phyloP scores from a whole-genome alignment of 1,140 invertebrate species.

The Anthonomus grandis region DNA sequence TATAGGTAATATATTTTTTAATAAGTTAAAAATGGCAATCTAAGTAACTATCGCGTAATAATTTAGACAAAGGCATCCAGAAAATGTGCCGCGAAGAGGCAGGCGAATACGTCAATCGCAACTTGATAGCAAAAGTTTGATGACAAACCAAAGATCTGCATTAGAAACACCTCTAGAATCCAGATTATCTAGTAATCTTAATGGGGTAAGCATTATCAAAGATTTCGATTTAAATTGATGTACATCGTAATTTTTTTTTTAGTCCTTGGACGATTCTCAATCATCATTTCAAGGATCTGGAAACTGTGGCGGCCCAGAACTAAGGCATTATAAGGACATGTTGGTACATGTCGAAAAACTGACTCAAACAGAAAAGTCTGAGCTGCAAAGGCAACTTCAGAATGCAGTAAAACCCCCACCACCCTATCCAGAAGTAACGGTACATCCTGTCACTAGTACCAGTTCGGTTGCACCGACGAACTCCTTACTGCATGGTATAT shows the following conservation, averaged over 20 bases:
- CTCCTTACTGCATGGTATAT: slow-evolving; percentile 70
- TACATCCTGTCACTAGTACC: slow-evolving; percentile 62
- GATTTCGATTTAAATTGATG: background rate
- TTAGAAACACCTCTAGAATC: background rate
- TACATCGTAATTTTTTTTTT: slow-evolving; percentile 3
- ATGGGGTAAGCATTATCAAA: slow-evolving; percentile 3
- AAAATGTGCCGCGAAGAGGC: slow-evolving; percentile 63
- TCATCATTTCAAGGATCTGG: slow-evolving; percentile 55
- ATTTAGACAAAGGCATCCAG: slow-evolving; percentile 63
- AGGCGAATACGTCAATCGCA: slow-evolving; percentile 58
- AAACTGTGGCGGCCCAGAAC: slow-evolving; percentile 34
- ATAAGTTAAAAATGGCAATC: background rate
- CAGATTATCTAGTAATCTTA: background rate
- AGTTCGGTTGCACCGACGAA: slow-evolving; percentile 52
- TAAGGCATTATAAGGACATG: slow-evolving; percentile 69
- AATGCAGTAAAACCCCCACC: slow-evolving; percentile 51
- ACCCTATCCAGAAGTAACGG: slow-evolving; percentile 73
- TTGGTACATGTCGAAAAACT: slow-evolving; percentile 72
- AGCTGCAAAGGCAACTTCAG: slow-evolving; percentile 38
- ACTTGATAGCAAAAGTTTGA: background rate
- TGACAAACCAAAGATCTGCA: background rate
- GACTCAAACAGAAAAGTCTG: slow-evolving; percentile 53
- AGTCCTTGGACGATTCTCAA: slow-evolving; percentile 46
- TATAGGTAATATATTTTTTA: slow-evolving; percentile 49
- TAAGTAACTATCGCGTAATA: background rate